Conservation (phyloP, 92 coral and sea anemone genomes). For the Pocillopora meandrina region DNA sequence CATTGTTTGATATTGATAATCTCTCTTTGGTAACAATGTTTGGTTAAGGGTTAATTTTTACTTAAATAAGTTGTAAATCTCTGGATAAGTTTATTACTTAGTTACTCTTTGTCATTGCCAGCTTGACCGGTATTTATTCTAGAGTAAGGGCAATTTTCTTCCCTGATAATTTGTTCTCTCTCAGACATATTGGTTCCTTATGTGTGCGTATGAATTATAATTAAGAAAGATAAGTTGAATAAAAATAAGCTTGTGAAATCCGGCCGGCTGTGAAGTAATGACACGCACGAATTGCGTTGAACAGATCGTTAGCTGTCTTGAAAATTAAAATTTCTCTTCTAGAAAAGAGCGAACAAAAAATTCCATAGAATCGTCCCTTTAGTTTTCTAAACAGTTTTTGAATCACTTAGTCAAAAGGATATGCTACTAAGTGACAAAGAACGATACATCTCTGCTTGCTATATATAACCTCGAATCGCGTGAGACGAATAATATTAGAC, state of each 20-base stretch:
- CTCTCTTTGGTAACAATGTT: neutral
- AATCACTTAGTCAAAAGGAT: neutral
- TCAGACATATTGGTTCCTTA: neutral
- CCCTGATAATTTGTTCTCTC: neutral
- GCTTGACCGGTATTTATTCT: neutral
- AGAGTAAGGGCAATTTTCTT: neutral
- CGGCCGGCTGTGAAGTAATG: neutral
- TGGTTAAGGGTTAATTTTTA: neutral
- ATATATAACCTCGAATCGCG: neutral
- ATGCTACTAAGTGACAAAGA: neutral
- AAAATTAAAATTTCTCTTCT: neutral
- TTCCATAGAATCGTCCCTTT: neutral
- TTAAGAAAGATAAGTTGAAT: constrained; percentile 11
- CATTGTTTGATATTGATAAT: neutral
- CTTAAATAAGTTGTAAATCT: neutral
- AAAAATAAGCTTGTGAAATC: constrained; percentile 16
- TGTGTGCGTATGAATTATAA: neutral
- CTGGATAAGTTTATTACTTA: neutral
- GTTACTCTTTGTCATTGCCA: no score
- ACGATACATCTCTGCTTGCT: no score
- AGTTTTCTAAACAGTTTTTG: neutral
- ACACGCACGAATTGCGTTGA: constrained; percentile 18
- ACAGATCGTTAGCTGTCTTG: neutral
- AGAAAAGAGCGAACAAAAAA: neutral
- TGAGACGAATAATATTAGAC: neutral